These are phyloP conservation scores for Poeciliopsis gracilis DNA, from an alignment of 2,797 vertebrate genomes.

Conservation along the genomic window DNA sequence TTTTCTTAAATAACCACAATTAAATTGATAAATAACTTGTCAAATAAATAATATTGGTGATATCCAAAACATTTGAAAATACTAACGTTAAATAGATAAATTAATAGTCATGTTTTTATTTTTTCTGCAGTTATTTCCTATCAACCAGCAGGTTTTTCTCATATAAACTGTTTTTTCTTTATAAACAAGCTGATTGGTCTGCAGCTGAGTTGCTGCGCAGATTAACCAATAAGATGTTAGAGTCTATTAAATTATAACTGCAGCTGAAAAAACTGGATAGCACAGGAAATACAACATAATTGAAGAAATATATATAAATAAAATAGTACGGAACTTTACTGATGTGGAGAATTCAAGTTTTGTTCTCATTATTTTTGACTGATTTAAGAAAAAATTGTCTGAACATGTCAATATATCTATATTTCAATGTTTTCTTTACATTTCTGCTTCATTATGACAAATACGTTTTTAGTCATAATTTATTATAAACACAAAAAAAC, in stretches of 20 bases:
- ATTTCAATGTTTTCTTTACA: background rate
- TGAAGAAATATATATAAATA: background rate
- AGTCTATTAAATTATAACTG: background rate
- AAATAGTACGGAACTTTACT: background rate
- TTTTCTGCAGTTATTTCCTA: background rate
- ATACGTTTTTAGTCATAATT: background rate
- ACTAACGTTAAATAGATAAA: background rate
- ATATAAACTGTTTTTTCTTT: too few species aligned
- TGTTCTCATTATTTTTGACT: background rate
- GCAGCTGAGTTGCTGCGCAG: background rate
- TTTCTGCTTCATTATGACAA: background rate
- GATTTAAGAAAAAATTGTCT: background rate
- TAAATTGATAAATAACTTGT: background rate
- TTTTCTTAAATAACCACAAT: background rate
- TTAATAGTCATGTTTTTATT: background rate
- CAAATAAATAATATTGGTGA: background rate
- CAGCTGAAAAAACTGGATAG: background rate
- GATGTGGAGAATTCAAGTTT: background rate
- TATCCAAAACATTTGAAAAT: background rate
- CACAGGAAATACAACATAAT: background rate
- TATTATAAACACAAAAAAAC: background rate
- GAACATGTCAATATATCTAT: background rate
- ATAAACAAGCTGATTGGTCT: background rate
- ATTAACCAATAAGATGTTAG: background rate
- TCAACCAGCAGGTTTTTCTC: background rate